These are phyloP conservation scores for Gila orcuttii DNA, from an alignment of 2,113 vertebrate species.

Conservation along the genomic window DNA sequence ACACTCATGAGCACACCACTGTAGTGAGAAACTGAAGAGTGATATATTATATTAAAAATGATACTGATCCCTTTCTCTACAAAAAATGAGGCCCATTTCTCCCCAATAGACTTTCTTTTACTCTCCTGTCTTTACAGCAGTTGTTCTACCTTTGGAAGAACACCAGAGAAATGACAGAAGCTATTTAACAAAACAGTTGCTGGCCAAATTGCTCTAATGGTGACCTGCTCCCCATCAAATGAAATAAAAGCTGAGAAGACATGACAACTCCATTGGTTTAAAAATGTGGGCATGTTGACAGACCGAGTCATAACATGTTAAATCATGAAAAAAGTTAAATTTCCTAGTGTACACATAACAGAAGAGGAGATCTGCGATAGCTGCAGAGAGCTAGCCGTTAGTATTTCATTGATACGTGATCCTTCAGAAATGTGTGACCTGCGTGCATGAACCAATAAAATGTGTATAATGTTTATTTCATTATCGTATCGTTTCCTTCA, in stretches of 20 bases:
- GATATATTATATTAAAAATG: constrained; percentile 55
- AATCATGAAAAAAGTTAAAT: background rate
- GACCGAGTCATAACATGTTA: constrained; percentile 43
- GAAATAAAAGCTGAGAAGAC: constrained; percentile 14
- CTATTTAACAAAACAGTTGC: constrained; percentile 50
- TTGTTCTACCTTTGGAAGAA: constrained; percentile 5
- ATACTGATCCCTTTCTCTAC: background rate
- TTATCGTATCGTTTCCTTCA: no score
- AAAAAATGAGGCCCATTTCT: background rate
- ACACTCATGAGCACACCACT: background rate
- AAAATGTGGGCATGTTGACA: constrained; percentile 8
- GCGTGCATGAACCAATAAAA: no score
- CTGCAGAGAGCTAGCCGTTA: background rate
- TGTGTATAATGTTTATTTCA: no score
- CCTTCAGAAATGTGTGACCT: no score
- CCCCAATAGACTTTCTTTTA: background rate
- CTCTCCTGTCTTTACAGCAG: background rate
- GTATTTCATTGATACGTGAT: background rate
- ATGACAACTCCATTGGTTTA: constrained; percentile 7
- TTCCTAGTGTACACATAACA: background rate
- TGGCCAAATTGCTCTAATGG: constrained; percentile 4
- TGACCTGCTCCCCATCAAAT: background rate
- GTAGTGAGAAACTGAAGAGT: constrained; percentile 45
- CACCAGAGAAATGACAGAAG: constrained; percentile 21
- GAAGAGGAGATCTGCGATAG: background rate